These are phyloP conservation scores for Pedetes capensis DNA, from an alignment of 2,113 vertebrate species.

Conservation along the genomic window DNA sequence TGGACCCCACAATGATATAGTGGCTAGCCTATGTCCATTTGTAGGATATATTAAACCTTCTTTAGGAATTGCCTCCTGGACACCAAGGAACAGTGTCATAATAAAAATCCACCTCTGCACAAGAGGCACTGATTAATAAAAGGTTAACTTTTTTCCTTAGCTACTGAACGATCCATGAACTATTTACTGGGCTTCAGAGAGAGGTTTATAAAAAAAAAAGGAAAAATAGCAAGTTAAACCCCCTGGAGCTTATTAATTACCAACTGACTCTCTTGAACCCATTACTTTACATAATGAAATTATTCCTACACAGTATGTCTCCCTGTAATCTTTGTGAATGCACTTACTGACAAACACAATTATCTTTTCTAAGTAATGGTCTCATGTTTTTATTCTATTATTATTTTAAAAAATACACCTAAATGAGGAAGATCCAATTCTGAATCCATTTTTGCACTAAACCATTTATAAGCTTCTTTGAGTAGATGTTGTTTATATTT, in stretches of 20 bases:
- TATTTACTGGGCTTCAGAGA: constrained; percentile 45
- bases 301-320: neutral
- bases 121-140: constrained; percentile 42
- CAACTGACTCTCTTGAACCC: constrained; percentile 51
- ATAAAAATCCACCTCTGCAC: constrained; percentile 1
- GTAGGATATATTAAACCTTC: neutral
- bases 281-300: constrained; percentile 49
- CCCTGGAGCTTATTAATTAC: constrained; percentile 50
- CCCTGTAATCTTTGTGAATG: neutral
- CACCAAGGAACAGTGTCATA: constrained; percentile 3
- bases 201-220: constrained; percentile 59
- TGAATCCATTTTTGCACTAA: constrained; percentile 47
- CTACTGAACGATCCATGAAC: constrained; percentile 51
- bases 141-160: neutral
- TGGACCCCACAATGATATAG: too few species aligned
- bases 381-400: constrained; percentile 35
- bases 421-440: constrained; percentile 29
- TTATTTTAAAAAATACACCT: constrained; percentile 40
- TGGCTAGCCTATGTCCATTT: constrained; percentile 9
- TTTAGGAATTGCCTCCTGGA: neutral
- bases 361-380: constrained; percentile 38
- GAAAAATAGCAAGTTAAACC: constrained; percentile 65
- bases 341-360: constrained; percentile 28
- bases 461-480: constrained; percentile 35
- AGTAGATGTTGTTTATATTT: constrained; percentile 28